Evolutionary conservation across 2,113 vertebrate genomes (phyloP), one percentile per base, ranked within the genome.

Genomic region (Octodon degus): DNA sequence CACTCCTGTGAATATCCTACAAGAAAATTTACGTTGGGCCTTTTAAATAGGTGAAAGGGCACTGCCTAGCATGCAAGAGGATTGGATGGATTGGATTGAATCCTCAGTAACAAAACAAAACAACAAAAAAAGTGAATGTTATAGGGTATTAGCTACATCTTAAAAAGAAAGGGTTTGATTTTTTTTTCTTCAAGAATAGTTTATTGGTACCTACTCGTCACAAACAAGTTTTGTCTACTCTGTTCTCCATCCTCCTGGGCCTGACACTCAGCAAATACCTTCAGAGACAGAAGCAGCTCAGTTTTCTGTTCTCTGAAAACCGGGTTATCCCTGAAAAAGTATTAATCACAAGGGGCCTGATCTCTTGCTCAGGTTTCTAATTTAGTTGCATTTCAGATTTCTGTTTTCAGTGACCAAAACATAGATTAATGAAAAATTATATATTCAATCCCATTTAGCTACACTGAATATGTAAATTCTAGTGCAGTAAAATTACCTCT

Each of bases 401-500:
- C 43, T 95, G 37, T 62, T 85, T 87, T 86, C 67, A 91, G 53
- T 67, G 14, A 86, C 53, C 77, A 82, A 60, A 82, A 74, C 34
- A 47, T 89, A 93, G 30, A 34, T 24, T 79, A 34, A 86, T 65
- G 85, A 87, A 65, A 82, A 91, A 65, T 89, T 72, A 87, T 24
- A 12, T 58, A 53, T 1, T 43, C 20, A 72, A 63, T 74, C 16
- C 32, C 60, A 74, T 25, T 91, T 91, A 82, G 22, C 53, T 81
- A 82, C 12, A 85, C 2, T 58, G 86, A 60, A 27, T 82, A 12
- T 70, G 63, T 90, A 95, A 74, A 37, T 62, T 34, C 34, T 83
- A 94, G 76, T 7, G 37, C 20, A 22, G 25, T 90, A 86, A 81
- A 94, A 96, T 76, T 34, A 77, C 6, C 32, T 70, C n/a, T 94